Base-by-base conservation (phyloP, 2,888 invertebrate species). In the Oligia strigilis region DNA sequence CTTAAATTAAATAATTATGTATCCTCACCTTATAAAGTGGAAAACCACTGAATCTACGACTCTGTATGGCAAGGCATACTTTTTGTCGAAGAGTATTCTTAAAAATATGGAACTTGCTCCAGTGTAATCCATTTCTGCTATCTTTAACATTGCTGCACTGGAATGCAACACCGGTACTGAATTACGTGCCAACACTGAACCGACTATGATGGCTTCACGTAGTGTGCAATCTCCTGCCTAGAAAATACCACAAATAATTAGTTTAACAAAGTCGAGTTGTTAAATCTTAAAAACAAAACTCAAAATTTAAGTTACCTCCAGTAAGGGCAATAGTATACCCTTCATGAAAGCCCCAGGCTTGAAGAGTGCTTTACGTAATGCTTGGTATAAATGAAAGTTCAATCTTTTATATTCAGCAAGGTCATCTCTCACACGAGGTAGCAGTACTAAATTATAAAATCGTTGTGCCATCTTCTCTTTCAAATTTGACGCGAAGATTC, bases 271-370 rank as follows among this genome's bases (percentile, higher is more conserved):
- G 0, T 76, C 0, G 14, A 19, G 14, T 46, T 66, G 0, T 36
- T 36, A 2, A 76, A 55, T 64, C 19, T 11, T 40, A 29, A 14
- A 17, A 17, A 46, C 4, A 60, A 65, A 43, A 40, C 0, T 17
- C 13, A 29, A 46, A 46, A 23, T 46, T 36, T 14, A 62, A 90
- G 88, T 93, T 92, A 97, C 97, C 94, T 98, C 98, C 62, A 98
- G 94, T 67, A 98, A 94, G 0, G 98, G 98, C 79, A 98, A 92
- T 72, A 98, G 94, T 87, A 98, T 97, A 67, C 98, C 99, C 97
- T 99, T 99, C 98, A 99, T 99, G 92, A 99, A 99, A 66, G 99
- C 99, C 43, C 98, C 99, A 66, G 99, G 99, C 94, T 99, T 99
- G 95, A 99, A 99, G 1, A 99, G 97, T 0, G 99, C 98, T 95